A percentile compares a stretch with the other conserved stretches of the same genome.
phyloP scores from a whole-genome alignment of 1,140 invertebrate species.

The Pachypeltis micranthus region DNA sequence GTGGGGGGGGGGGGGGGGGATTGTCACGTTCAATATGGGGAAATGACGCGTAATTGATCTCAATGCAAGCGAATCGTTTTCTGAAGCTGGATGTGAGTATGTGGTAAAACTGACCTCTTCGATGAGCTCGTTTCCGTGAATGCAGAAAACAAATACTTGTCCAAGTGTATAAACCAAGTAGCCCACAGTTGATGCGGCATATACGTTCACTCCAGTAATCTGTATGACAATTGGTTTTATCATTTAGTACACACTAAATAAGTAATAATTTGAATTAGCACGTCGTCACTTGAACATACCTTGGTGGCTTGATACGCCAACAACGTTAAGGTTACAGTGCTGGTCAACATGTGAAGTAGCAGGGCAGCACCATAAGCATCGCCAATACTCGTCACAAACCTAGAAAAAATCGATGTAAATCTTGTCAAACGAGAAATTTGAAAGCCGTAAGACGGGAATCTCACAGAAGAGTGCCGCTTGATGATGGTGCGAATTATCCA shows the following conservation, averaged over 20 bases:
- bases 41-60: too few species aligned
- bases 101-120: slow-evolving; percentile 67
- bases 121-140: slow-evolving; percentile 70
- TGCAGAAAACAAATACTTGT: slow-evolving; percentile 74
- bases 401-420: slow-evolving; percentile 30
- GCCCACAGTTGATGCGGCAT: slow-evolving; percentile 59
- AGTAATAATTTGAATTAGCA: background rate
- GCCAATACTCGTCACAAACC: slow-evolving; percentile 61
- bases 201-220: slow-evolving; percentile 60
- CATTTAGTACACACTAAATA: background rate
- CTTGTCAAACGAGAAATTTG: background rate
- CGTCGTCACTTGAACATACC: slow-evolving; percentile 39
- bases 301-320: slow-evolving; percentile 75
- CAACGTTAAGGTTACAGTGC: slow-evolving; percentile 66
- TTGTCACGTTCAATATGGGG: too few species aligned
- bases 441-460: too few species aligned
- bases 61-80: too few species aligned
- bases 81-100: too few species aligned
- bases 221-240: too few species aligned
- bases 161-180: slow-evolving; percentile 64
- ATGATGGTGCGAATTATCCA: too few species aligned
- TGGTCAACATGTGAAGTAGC: slow-evolving; percentile 68
- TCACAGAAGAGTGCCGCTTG: too few species aligned
- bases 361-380: slow-evolving; percentile 68
- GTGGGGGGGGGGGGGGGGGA: too few species aligned